phyloP scores from a whole-genome alignment of 2,113 vertebrate species.

The Pituophis catenifer region DNA sequence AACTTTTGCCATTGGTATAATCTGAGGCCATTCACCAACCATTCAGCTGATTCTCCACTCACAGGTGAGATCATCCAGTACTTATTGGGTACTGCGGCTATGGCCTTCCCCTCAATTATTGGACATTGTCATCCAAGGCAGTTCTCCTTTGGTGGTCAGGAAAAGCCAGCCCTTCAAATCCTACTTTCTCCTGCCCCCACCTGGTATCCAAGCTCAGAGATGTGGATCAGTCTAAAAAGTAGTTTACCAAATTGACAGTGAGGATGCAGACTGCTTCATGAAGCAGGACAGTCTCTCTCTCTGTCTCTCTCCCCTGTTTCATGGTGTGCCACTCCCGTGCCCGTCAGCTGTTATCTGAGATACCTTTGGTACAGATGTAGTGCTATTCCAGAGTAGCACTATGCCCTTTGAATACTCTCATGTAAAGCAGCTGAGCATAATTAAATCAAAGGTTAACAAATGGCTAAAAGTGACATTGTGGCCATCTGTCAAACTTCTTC shows the following conservation, averaged over 20 bases:
- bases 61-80: neutral
- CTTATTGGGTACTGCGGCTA: neutral
- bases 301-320: neutral
- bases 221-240: neutral
- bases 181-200: too few relatives aligned
- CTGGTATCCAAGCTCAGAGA: neutral
- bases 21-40: neutral
- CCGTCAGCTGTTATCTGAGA: neutral
- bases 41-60: too few relatives aligned
- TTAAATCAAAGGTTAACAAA: neutral
- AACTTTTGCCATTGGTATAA: neutral
- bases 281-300: neutral
- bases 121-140: neutral
- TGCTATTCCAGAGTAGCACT: neutral
- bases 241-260: neutral
- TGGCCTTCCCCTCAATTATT: neutral
- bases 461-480: neutral
- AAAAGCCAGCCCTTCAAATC: too few relatives aligned
- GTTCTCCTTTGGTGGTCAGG: neutral
- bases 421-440: neutral
- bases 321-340: neutral
- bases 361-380: neutral
- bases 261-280: neutral
- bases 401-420: neutral
- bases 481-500: neutral